Base-by-base conservation (phyloP, 2,888 invertebrate species). In the Thymelicus lineola region DNA sequence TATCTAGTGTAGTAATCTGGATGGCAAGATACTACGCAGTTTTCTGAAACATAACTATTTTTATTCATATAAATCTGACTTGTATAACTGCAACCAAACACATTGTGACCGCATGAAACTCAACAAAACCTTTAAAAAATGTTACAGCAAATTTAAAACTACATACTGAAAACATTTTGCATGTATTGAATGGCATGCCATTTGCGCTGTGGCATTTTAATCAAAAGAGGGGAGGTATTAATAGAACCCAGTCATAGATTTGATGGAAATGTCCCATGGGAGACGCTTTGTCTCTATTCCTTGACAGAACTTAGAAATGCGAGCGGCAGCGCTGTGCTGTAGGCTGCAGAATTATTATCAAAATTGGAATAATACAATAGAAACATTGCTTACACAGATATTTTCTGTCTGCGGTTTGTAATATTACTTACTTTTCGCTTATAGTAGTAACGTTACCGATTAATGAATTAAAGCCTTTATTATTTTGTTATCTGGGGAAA, bases 161-260 rank as follows among this genome's bases (percentile, higher is more conserved):
- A 53, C 53, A 5, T 53, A 17, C 53, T 28, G 20, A 28, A 28
- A 60, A 59, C 67, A 67, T 67, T 68, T 62, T 68, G 45, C 61
- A 67, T 61, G 42, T 35, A 55, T 53, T 46, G 61, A 68, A 55
- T 62, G 46, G 62, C 68, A 46, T 62, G 67, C 70, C 72, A 75
- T 76, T 75, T 86, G 78, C 80, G 80, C 81, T 81, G 80, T 85
- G 88, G 82, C 87, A 87, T 89, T 88, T 86, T 87, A 86, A 86
- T 86, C 83, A 84, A 77, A 74, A 71, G 74, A 77, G 76, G 77
- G 75, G 63, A 50, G 62, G 58, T 42, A 53, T 70, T 64, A 63
- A 71, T 46, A 61, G 36, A 45, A 48, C 57, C 61, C 36, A 50
- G 67, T 72, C 71, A 72, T 75, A 75, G 75, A 74, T 74, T 75